Base-by-base conservation (phyloP, 2,888 invertebrate genomes). In the Melieria omissa region DNA sequence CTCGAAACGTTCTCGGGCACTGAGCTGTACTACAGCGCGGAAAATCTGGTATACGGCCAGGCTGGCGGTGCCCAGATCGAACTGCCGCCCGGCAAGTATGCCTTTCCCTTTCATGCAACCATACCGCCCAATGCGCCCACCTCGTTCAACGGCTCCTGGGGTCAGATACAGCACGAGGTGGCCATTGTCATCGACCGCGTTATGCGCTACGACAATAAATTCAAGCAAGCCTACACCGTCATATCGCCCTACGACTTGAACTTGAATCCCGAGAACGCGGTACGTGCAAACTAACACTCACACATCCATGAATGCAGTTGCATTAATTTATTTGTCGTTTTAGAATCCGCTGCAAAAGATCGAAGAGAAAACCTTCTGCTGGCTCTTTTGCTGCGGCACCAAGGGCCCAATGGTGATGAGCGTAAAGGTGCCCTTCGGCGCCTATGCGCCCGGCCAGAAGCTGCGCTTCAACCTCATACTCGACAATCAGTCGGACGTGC, bases 151-250 rank as follows among this genome's bases (percentile, higher is more conserved):
- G 93, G 93, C 5, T 88, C 91, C 79, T 88, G 88, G 86, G 94
- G 96, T 0, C 90, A 91, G 82, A 90, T 96, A 29, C 89, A 93
- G 47, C 96, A 96, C 82, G 92, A 91, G 12, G 90, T 94, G 8
- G 93, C 92, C 82, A 91, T 93, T 10, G 91, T 90, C 0, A 88
- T 96, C 42, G 95, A 96, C 84, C 89, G 94, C 9, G 94, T 95
- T 4, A 94, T 94, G 92, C 94, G 94, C 78, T 93, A 93, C 85
- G 95, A 96, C 85, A 93, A 94, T 79, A 93, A 92, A 74, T 91
- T 91, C n/a, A 93, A 94, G 84, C 90, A 90, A 82, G 91, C 92
- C 5, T 95, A 95, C 80, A 93, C 93, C 47, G 92, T 96, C 9
- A 89, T 94, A 70, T 91, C 93, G 73, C 91, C 92, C 9, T 88